phyloP scores from a whole-genome alignment of 2,113 vertebrate genomes.

The Sakesphorus luctuosus region DNA sequence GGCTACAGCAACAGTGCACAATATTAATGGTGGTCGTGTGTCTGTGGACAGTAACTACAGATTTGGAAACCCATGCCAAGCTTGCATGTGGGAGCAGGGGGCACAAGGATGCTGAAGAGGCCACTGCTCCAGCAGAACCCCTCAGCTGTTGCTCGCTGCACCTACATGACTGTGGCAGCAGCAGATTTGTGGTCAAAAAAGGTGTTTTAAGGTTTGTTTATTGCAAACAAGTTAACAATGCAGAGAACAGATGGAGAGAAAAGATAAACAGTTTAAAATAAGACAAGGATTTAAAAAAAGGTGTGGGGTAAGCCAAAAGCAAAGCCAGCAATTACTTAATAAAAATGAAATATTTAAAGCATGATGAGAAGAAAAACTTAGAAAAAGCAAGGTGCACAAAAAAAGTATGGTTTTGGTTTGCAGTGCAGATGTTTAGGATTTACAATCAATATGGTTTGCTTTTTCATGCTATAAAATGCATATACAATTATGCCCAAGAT shows the following conservation, averaged over 20 bases:
- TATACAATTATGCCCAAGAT: constrained; percentile 60
- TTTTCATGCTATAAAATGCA: constrained; percentile 61
- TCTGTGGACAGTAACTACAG: rapidly evolving
- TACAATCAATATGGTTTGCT: constrained; percentile 64
- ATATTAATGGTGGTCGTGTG: rapidly evolving
- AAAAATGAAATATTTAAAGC: neutral
- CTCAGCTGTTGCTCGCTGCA: neutral
- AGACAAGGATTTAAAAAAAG: neutral
- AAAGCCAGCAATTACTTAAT: constrained; percentile 13
- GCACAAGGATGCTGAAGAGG: rapidly evolving
- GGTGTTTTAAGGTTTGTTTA: neutral
- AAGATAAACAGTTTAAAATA: neutral
- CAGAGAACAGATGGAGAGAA: neutral
- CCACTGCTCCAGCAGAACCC: neutral
- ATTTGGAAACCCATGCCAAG: neutral
- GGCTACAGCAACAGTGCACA: neutral
- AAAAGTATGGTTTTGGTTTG: constrained; percentile 34
- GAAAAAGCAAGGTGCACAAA: constrained; percentile 52
- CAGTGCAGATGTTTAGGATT: constrained; percentile 58
- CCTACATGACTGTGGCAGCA: neutral
- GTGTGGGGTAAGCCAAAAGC: neutral
- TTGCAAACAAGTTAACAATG: neutral
- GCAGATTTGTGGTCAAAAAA: neutral
- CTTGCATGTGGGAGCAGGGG: rapidly evolving
- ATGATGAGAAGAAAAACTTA: constrained; percentile 5